Evolutionary conservation across 2,888 invertebrate genomes (phyloP), one percentile per base, ranked within the genome.

Genomic region (Agelastica alni): DNA sequence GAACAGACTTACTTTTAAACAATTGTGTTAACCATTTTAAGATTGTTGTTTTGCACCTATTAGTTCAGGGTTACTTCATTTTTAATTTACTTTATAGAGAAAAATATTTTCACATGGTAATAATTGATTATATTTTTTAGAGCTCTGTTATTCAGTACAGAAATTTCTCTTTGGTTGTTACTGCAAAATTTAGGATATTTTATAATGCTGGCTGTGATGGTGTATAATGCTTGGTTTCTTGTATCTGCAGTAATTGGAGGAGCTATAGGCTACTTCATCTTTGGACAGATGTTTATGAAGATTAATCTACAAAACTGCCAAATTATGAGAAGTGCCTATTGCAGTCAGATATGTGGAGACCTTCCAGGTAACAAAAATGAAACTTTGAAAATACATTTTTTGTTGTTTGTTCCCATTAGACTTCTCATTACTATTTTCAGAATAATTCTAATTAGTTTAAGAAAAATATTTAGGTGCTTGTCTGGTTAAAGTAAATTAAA

Each of bases 121-220:
- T n/a, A n/a, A n/a, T n/a, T n/a, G n/a, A n/a, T n/a, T 26, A 22
- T 41, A 31, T 54, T 42, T 51, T 74, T 58, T 45, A 77, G 77
- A 62, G 61, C 69, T 20, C 36, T 70, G 10, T 61, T 75, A 37
- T 71, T 73, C 59, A 64, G 71, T 6, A 66, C 70, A 44, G 75
- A 77, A 54, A 61, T 72, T 3, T 64, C 70, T 13, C 53, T 77
- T 53, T 77, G 77, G 77, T 56, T 76, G 22, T 48, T 67, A 18
- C 60, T 76, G 17, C 75, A 75, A 64, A 76, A 80, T 57, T 78
- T 87, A 39, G 86, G 87, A 17, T 88, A 88, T 74, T 71, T 88
- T 45, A 77, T 89, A 17, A 89, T 89, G 88, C 72, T 89, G 60
- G 81, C 83, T 17, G 85, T 88, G n/a, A 89, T 89, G 89, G 73